Conservation (phyloP, 1,140 invertebrate species). For the Triops cancriformis region DNA sequence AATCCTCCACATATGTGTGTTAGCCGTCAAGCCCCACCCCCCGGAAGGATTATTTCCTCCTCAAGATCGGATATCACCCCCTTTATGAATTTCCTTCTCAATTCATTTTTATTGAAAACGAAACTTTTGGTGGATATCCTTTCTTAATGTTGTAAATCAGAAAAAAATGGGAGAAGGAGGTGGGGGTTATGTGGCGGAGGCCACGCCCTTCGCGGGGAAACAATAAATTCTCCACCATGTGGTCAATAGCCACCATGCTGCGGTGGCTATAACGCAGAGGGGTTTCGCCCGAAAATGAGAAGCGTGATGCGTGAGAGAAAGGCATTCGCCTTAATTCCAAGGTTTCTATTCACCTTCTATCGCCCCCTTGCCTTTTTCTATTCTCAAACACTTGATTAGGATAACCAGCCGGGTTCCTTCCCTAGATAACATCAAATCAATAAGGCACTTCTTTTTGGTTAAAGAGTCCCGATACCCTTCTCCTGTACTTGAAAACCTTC, state of each 20-base stretch:
- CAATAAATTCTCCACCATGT: slow-evolving; percentile 14
- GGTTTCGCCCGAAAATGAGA: background rate
- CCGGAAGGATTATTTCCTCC: no score
- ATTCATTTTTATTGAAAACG: no score
- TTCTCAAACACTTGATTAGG: background rate
- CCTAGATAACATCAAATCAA: background rate
- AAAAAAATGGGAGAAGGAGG: background rate
- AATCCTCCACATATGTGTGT: no score
- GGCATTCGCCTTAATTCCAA: slow-evolving; percentile 4
- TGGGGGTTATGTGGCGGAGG: background rate
- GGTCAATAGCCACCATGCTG: slow-evolving; percentile 8
- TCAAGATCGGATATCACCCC: no score
- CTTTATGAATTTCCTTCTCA: no score
- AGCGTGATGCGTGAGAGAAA: slow-evolving; percentile 4
- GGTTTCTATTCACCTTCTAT: background rate
- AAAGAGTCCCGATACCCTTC: background rate
- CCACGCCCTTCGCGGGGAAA: background rate
- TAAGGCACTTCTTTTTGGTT: background rate
- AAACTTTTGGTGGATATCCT: no score
- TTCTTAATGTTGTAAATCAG: background rate
- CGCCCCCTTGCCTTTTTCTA: no score
- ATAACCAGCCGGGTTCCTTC: background rate
- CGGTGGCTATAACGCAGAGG: slow-evolving; percentile 1
- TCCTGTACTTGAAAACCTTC: background rate
- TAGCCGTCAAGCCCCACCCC: no score